Evolutionary conservation across 2,113 vertebrate species (phyloP).

Genomic region (Passer montanus): DNA sequence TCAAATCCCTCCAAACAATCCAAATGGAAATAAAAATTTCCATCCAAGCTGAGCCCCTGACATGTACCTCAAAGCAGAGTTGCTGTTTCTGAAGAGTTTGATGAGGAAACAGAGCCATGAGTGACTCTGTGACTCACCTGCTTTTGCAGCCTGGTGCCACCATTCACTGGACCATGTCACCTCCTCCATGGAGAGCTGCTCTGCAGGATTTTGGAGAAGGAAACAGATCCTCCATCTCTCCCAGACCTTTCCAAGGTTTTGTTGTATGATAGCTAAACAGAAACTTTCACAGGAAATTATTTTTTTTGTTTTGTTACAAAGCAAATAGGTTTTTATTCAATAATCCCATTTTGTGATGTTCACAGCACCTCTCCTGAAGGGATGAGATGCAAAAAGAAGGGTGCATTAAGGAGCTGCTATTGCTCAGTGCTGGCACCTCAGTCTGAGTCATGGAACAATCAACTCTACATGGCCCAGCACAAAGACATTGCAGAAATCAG

Average conservation of each 20-base stretch:
- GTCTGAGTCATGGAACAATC: not conserved
- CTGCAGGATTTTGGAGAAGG: not conserved
- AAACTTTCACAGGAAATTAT: not conserved
- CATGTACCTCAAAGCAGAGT: accelerated
- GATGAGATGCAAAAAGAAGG: not conserved
- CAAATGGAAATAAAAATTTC: not conserved
- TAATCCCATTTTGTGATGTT: not conserved
- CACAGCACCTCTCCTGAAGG: not conserved
- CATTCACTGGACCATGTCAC: not conserved
- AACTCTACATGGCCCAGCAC: not conserved
- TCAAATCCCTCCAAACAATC: not conserved
- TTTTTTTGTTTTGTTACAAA: not conserved
- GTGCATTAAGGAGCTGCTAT: not conserved
- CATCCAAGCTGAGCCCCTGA: not conserved
- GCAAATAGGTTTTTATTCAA: not conserved
- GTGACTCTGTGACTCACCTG: not conserved
- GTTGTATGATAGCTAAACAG: not conserved
- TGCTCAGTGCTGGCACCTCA: not conserved
- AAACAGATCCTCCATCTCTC: not conserved
- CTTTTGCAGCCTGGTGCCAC: not conserved
- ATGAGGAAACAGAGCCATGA: not conserved
- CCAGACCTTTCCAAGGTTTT: not conserved
- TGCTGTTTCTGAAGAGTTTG: not conserved
- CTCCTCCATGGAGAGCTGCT: not conserved
- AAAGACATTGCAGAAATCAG: not conserved